A percentile compares a stretch with the other conserved stretches of the same genome.
Conservation (phyloP, 2,113 vertebrate species). For the Collichthys lucidus region DNA sequence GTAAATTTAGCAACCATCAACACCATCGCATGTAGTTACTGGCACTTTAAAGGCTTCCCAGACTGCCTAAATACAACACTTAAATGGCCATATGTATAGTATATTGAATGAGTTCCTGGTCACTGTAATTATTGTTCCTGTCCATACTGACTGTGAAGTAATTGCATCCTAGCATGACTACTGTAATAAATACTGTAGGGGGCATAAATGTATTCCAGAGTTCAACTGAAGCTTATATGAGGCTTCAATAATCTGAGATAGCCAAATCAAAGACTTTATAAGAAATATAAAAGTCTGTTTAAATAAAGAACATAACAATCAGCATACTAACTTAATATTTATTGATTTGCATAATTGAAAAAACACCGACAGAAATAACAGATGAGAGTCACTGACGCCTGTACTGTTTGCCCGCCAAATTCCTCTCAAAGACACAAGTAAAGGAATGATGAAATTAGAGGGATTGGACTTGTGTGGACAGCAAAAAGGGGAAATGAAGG, state of each 20-base stretch:
- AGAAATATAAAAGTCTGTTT: neutral
- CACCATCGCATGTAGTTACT: too few species aligned
- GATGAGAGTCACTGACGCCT: neutral
- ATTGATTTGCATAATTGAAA: neutral
- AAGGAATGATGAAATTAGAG: conserved; percentile 38
- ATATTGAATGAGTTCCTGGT: neutral
- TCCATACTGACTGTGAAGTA: neutral
- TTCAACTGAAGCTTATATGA: neutral
- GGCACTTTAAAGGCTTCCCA: too few species aligned
- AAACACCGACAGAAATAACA: neutral
- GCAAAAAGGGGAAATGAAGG: conserved; percentile 65
- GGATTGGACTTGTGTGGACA: conserved; percentile 20
- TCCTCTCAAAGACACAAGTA: neutral
- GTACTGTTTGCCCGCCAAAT: neutral
- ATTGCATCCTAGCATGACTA: neutral
- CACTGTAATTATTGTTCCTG: neutral
- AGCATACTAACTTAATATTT: neutral
- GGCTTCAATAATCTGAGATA: too few species aligned
- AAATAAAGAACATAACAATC: neutral
- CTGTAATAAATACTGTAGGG: neutral
- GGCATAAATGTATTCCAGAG: neutral
- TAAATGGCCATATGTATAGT: too few species aligned
- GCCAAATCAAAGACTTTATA: too few species aligned
- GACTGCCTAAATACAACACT: too few species aligned
- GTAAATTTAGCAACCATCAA: neutral